Percentiles rank a stretch among this genome's conserved stretches.
Evolutionary conservation across 1,140 invertebrate genomes (phyloP).

Genomic region (Anadara kagoshimensis): DNA sequence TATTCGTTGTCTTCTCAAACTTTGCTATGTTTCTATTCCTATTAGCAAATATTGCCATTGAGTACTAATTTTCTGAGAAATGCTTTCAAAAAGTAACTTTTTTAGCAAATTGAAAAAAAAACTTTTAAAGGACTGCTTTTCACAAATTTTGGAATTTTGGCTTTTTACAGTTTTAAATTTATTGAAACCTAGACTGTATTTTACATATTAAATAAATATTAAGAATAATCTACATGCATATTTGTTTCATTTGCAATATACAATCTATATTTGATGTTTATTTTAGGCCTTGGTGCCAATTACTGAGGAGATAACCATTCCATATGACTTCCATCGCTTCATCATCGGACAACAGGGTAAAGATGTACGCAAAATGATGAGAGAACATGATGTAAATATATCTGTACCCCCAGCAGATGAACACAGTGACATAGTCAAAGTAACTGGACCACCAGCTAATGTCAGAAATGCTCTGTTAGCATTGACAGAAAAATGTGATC

Average conservation of each 20-base stretch:
- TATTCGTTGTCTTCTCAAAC: too few species aligned
- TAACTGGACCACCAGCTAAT: constrained; percentile 82
- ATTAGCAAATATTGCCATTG: too few species aligned
- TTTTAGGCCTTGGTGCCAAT: constrained; percentile 70
- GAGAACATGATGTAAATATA: constrained; percentile 88
- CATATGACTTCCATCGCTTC: constrained; percentile 92
- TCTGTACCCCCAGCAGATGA: constrained; percentile 91
- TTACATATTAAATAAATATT: too few species aligned
- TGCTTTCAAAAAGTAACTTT: too few species aligned
- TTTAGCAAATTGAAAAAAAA: too few species aligned
- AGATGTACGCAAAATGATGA: constrained; percentile 92
- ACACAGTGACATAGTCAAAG: constrained; percentile 88
- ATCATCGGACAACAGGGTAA: constrained; percentile 95
- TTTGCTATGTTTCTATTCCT: too few species aligned
- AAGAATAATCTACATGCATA: not conserved
- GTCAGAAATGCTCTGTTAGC: constrained; percentile 89
- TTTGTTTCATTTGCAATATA: not conserved
- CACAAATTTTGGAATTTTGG: too few species aligned
- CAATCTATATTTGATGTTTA: not conserved
- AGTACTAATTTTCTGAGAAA: too few species aligned
- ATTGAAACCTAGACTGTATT: too few species aligned
- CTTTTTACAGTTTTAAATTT: too few species aligned
- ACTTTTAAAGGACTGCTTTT: too few species aligned
- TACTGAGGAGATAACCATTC: constrained; percentile 82
- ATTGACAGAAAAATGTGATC: constrained; percentile 85